Conservation (phyloP, 1,140 invertebrate species). For the Drosophila seguyi region DNA sequence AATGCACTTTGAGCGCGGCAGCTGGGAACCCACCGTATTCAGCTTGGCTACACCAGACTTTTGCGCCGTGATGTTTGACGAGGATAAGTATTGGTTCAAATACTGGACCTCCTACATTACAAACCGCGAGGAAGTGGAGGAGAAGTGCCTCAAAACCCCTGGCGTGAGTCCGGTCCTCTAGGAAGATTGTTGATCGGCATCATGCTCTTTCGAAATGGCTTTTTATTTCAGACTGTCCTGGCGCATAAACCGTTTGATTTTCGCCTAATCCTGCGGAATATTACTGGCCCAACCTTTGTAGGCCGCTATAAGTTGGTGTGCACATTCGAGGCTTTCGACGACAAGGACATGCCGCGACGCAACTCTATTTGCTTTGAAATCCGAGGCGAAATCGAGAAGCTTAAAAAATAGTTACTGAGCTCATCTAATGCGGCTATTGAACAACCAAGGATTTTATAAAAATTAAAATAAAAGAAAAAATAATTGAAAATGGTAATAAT, state of each 20-base stretch:
- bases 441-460: background rate
- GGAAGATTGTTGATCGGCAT: no score
- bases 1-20: slow-evolving; percentile 52
- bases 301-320: slow-evolving; percentile 65
- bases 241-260: slow-evolving; percentile 58
- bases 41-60: slow-evolving; percentile 46
- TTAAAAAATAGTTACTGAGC: background rate
- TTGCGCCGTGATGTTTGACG: slow-evolving; percentile 53
- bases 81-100: slow-evolving; percentile 61
- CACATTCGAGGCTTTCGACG: slow-evolving; percentile 58
- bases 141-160: slow-evolving; percentile 38
- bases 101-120: slow-evolving; percentile 52
- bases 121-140: slow-evolving; percentile 14
- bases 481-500: no score
- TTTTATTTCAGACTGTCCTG: slow-evolving; percentile 38
- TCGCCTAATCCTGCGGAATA: slow-evolving; percentile 10
- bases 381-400: slow-evolving; percentile 51
- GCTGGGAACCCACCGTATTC: slow-evolving; percentile 64
- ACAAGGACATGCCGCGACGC: slow-evolving; percentile 23
- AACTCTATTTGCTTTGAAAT: slow-evolving; percentile 57
- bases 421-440: background rate
- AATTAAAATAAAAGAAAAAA: no score
- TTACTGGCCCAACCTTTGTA: slow-evolving; percentile 26
- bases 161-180: slow-evolving; percentile 49
- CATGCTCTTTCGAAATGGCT: background rate